These are phyloP conservation scores for Yponomeuta evonymella DNA, from an alignment of 2,888 invertebrate genomes.

Conservation along the genomic window DNA sequence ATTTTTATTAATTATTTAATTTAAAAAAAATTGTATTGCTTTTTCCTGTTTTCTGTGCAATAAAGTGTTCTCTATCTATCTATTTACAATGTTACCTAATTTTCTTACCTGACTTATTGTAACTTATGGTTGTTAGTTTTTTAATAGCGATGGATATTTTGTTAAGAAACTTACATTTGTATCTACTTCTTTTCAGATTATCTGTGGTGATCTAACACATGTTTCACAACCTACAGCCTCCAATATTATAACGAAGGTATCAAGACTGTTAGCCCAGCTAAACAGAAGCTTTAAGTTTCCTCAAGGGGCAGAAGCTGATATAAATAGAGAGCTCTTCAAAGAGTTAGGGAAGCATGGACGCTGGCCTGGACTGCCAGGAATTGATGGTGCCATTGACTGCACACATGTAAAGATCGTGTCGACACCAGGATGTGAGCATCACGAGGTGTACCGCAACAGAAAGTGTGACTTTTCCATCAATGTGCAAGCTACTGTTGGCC, in stretches of 20 bases:
- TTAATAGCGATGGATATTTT: not conserved
- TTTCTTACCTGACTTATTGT: not conserved
- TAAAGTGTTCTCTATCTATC: too few species aligned
- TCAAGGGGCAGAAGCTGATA: too few species aligned
- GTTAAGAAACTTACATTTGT: too few species aligned
- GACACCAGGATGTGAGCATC: conserved; percentile 20
- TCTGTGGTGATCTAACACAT: conserved; percentile 6
- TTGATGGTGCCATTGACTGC: conserved; percentile 9
- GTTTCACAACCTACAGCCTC: conserved; percentile 4
- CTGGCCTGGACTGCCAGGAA: conserved; percentile 9
- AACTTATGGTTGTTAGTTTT: not conserved
- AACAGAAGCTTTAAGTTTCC: too few species aligned
- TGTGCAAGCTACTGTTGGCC: too few species aligned
- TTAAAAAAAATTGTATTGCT: not conserved
- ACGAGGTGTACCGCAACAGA: conserved; percentile 19
- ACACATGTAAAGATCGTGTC: conserved; percentile 20
- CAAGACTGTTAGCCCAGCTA: too few species aligned
- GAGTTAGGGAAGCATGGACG: too few species aligned
- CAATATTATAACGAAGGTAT: too few species aligned
- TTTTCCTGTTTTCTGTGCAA: too few species aligned
- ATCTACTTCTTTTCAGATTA: conserved; percentile 3
- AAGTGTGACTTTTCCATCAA: conserved; percentile 16
- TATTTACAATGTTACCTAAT: not conserved
- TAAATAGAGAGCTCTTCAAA: too few species aligned
- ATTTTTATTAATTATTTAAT: not conserved